A percentile compares a stretch with the other conserved stretches of the same genome.
phyloP scores from a whole-genome alignment of 2,113 vertebrate genomes.

The Barbus barbus region DNA sequence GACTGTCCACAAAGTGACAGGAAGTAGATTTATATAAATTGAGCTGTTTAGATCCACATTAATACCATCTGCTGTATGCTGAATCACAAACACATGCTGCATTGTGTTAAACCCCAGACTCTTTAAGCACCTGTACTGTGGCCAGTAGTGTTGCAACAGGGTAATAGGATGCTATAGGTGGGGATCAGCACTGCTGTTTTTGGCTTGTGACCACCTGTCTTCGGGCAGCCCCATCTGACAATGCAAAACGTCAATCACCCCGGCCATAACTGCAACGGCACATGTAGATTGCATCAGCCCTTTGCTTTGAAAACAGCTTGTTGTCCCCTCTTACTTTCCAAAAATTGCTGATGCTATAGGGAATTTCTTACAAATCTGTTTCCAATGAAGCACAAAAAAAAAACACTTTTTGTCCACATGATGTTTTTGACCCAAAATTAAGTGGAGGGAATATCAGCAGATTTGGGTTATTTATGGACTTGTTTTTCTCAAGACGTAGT shows the following conservation, averaged over 20 bases:
- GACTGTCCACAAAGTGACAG: neutral
- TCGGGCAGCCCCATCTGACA: conserved; percentile 33
- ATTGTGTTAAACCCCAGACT: conserved; percentile 11
- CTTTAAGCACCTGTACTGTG: conserved; percentile 16
- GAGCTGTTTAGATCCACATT: conserved; percentile 5
- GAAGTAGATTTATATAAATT: conserved; percentile 12
- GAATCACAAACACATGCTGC: neutral
- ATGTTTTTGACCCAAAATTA: conserved; percentile 36
- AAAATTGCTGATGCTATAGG: conserved; percentile 46
- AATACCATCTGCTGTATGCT: conserved; percentile 13
- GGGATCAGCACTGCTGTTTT: conserved; percentile 21
- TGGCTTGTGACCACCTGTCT: conserved; percentile 42
- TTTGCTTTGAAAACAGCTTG: conserved; percentile 15
- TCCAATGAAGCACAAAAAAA: conserved; percentile 16
- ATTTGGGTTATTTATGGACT: conserved; percentile 26
- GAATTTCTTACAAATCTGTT: conserved; percentile 41
- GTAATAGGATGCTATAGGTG: conserved; percentile 40
- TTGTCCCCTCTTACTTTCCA: conserved; percentile 14
- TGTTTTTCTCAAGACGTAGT: conserved; percentile 36
- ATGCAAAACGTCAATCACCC: conserved; percentile 6
- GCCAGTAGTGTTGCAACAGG: neutral
- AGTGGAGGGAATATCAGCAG: conserved; percentile 42
- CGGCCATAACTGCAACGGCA: conserved; percentile 55
- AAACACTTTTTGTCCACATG: conserved; percentile 30
- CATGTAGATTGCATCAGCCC: conserved; percentile 66